A percentile compares a stretch with the other conserved stretches of the same genome.
Evolutionary conservation across 2,113 vertebrate species (phyloP).

Genomic region (Aleadryas rufinucha): DNA sequence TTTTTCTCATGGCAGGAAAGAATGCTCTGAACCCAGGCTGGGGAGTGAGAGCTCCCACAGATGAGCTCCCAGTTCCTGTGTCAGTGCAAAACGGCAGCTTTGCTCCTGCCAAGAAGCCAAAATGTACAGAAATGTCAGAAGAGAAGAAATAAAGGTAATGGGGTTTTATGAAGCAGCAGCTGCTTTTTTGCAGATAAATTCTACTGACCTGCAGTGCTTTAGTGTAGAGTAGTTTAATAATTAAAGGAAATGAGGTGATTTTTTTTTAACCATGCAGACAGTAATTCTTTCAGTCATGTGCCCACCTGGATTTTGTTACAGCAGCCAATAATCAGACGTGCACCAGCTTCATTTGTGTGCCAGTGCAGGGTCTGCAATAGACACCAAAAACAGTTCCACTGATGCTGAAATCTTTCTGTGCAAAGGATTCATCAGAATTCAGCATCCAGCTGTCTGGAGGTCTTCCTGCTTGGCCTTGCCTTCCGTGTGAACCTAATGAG

Average conservation of each 20-base stretch:
- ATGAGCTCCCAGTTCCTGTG: not conserved
- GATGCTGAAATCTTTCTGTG: not conserved
- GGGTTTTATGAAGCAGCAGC: not conserved
- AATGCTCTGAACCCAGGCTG: not conserved
- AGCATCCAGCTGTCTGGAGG: conserved; percentile 7
- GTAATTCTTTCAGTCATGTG: not conserved
- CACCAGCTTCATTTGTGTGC: not conserved
- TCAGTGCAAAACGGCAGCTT: not conserved
- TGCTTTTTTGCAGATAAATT: not conserved
- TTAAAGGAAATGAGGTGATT: not conserved
- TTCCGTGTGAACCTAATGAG: conserved; percentile 17
- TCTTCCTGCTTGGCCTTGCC: not conserved
- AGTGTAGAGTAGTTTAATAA: not conserved
- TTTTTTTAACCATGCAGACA: not conserved
- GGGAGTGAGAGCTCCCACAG: not conserved
- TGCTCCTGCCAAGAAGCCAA: not conserved
- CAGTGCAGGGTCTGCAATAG: not conserved
- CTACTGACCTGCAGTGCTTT: not conserved
- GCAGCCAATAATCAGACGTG: not conserved
- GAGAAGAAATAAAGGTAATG: not conserved
- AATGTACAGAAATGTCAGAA: not conserved
- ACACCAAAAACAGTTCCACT: not conserved
- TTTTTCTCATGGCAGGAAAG: not conserved
- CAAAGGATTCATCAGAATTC: conserved; percentile 31
- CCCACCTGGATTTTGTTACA: not conserved